Evolutionary conservation across 2,888 invertebrate genomes (phyloP), one percentile per base, ranked within the genome.

Genomic region (Entomobrya proxima): DNA sequence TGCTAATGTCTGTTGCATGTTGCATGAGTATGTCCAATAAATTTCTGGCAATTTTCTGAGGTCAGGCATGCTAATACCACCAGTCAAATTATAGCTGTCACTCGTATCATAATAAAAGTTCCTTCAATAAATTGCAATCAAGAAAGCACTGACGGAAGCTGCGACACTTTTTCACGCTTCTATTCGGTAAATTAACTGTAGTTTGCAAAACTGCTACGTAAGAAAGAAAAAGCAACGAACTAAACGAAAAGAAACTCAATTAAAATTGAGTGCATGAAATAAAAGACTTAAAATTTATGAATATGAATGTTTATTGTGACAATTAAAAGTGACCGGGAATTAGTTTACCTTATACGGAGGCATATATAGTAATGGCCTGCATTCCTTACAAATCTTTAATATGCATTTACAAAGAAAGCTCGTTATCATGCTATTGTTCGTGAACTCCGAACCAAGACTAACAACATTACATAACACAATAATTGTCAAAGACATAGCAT

Each of bases 61-160:
- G n/a, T n/a, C n/a, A n/a, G n/a, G n/a, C n/a, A n/a, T n/a, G n/a
- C n/a, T n/a, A n/a, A n/a, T n/a, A n/a, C n/a, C n/a, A n/a, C n/a
- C n/a, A n/a, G n/a, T n/a, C n/a, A n/a, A n/a, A n/a, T n/a, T 44
- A 5, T 44, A n/a, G 11, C 44, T n/a, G 44, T 44, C 11, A 7
- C 40, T 27, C 72, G 55, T 55, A 18, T 21, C 72, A 74, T 72
- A 47, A 78, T 74, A 81, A n/a, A n/a, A n/a, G n/a, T n/a, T n/a
- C n/a, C n/a, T n/a, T 58, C 52, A 72, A 81, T 81, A 81, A 81
- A 81, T 81, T 81, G 81, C 61, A 81, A 81, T 81, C 74, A 81
- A 81, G 81, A 52, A 69, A 72, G 27, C 67, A 58, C 58, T 72
- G 80, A 72, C 52, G 80, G 80, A 81, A 74, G 74, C 81, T 58